A percentile compares a stretch with the other conserved stretches of the same genome.
phyloP scores from a whole-genome alignment of 2,113 vertebrate genomes.

The Muntiacus muntjak region DNA sequence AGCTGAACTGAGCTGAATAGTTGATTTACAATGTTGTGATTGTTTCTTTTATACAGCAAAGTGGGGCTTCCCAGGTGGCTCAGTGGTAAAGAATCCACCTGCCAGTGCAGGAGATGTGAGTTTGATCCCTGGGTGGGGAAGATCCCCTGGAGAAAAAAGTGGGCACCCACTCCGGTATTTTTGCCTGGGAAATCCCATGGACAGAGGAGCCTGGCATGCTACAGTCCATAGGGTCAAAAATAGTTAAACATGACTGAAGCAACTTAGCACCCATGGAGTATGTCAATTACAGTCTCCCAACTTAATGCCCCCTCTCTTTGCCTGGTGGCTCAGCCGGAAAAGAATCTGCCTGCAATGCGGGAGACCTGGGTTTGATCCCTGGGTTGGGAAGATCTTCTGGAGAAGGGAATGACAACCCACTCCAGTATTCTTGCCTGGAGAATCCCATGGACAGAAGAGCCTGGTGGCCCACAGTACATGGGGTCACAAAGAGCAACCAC shows the following conservation, averaged over 20 bases:
- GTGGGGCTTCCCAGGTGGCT: background rate
- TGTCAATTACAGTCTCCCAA: background rate
- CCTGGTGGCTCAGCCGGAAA: background rate
- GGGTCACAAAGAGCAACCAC: background rate
- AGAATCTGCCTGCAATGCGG: background rate
- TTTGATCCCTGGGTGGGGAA: background rate
- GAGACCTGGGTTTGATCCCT: background rate
- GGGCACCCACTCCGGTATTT: background rate
- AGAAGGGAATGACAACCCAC: background rate
- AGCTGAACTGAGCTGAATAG: too few species aligned
- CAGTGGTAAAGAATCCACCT: background rate
- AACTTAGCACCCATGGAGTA: background rate
- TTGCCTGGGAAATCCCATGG: background rate
- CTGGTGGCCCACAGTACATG: background rate
- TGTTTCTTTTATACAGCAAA: background rate
- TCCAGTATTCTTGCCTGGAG: background rate
- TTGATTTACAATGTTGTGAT: background rate
- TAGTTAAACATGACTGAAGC: background rate
- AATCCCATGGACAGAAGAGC: background rate
- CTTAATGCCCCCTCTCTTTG: fast-evolving
- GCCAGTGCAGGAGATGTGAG: background rate
- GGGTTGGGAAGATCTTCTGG: background rate
- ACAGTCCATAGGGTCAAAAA: background rate
- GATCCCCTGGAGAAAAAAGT: background rate
- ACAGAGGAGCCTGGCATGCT: background rate